Percentiles rank a stretch among this genome's conserved stretches.
Conservation (phyloP, 2,888 invertebrate genomes). For the Troilus luridus region DNA sequence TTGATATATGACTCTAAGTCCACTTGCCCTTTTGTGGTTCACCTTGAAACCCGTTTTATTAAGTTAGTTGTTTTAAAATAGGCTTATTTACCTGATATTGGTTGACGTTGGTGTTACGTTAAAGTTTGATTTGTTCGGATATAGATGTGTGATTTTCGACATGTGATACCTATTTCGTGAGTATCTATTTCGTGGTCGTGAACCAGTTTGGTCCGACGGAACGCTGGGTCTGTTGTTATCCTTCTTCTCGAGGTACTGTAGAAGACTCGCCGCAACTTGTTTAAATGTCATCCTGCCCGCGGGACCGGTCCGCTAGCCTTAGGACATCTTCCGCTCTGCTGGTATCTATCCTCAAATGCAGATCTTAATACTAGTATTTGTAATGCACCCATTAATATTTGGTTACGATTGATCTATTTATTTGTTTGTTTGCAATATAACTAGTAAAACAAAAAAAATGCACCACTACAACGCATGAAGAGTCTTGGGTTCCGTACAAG, state of each 20-base stretch:
- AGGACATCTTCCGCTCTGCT: not conserved
- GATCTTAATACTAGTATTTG: no score
- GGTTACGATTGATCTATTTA: no score
- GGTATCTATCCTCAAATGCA: no score
- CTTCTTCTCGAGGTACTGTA: not conserved
- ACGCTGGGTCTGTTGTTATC: not conserved
- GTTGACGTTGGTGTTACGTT: no score
- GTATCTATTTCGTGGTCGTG: not conserved
- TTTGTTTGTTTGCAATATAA: no score
- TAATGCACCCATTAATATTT: no score
- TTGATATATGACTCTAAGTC: not conserved
- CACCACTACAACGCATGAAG: no score
- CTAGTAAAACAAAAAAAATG: no score
- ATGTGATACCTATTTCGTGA: not conserved
- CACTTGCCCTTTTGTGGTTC: not conserved
- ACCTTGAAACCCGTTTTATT: not conserved
- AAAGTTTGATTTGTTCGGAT: not conserved
- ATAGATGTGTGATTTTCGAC: not conserved
- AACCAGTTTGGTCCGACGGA: not conserved
- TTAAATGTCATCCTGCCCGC: conserved; percentile 24
- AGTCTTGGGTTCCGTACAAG: no score
- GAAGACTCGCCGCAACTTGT: not conserved
- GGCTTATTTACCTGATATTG: not conserved
- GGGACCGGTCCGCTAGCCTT: not conserved
- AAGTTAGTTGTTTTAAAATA: not conserved